phyloP scores from a whole-genome alignment of 2,888 invertebrate species.

The Arctia plantaginis region DNA sequence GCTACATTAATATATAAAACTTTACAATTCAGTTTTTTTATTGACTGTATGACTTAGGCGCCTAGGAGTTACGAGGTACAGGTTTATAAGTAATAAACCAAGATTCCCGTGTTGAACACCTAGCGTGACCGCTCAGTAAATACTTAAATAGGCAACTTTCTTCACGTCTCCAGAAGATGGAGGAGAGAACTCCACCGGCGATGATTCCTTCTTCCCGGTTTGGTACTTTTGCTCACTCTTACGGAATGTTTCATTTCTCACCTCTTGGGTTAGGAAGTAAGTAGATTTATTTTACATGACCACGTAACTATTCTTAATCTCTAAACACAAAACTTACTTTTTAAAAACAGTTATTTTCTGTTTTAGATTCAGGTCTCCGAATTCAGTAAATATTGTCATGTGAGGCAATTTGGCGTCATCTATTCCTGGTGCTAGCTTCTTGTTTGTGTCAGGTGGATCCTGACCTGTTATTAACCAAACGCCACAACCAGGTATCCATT shows the following conservation, averaged over 20 bases:
- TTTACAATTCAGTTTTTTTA: neutral
- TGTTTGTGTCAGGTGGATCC: constrained; percentile 78
- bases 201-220: neutral
- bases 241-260: neutral
- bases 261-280: neutral
- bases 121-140: neutral
- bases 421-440: constrained; percentile 61
- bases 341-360: constrained; percentile 89
- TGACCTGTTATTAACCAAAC: constrained; percentile 87
- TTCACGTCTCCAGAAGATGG: neutral
- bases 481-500: constrained; percentile 92
- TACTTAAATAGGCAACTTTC: neutral
- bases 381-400: constrained; percentile 90
- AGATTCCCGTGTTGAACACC: neutral
- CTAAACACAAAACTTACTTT: constrained; percentile 64
- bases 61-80: neutral
- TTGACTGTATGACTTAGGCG: neutral
- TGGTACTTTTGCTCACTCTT: neutral
- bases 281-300: neutral
- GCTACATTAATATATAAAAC: neutral
- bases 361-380: constrained; percentile 88
- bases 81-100: too few relatives aligned
- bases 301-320: neutral
- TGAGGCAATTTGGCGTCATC: constrained; percentile 80
- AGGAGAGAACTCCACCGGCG: neutral